These are phyloP conservation scores for Battus philenor DNA, from an alignment of 1,140 invertebrate species.

Conservation along the genomic window DNA sequence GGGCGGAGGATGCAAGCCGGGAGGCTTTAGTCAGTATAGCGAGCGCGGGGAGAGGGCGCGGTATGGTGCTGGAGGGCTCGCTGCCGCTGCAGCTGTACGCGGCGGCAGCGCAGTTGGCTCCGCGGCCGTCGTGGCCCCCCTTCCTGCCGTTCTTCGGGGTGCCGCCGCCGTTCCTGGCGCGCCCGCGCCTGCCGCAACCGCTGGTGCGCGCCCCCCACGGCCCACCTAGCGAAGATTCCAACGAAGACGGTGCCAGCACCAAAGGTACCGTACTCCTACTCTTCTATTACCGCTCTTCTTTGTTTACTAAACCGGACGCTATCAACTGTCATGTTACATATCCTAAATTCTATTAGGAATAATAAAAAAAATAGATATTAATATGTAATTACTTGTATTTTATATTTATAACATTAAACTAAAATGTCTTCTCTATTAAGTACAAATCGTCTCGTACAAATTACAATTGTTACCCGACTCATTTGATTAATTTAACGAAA, in stretches of 20 bases:
- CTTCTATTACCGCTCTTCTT: too few species aligned
- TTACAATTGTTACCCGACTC: too few species aligned
- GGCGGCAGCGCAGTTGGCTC: constrained; percentile 75
- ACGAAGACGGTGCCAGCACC: constrained; percentile 76
- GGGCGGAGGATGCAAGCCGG: constrained; percentile 21
- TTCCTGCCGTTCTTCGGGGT: constrained; percentile 77
- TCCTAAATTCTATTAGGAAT: too few species aligned
- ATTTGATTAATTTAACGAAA: too few species aligned
- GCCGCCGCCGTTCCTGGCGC: constrained; percentile 67
- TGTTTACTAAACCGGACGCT: too few species aligned
- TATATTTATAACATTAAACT: too few species aligned
- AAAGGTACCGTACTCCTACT: constrained; percentile 68
- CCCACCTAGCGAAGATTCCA: constrained; percentile 77
- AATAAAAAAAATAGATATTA: too few species aligned
- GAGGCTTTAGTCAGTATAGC: constrained; percentile 28
- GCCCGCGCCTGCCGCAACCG: constrained; percentile 56
- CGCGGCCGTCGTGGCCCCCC: constrained; percentile 75
- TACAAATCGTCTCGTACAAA: too few species aligned
- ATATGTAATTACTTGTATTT: too few species aligned
- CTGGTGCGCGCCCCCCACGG: constrained; percentile 57
- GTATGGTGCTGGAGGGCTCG: constrained; percentile 66
- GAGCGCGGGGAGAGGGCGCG: constrained; percentile 24
- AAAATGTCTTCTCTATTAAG: too few species aligned
- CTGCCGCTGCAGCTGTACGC: constrained; percentile 78
- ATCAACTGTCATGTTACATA: neutral